Percentiles rank a stretch among this genome's conserved stretches.
phyloP scores from a whole-genome alignment of 2,113 vertebrate species.

The Isurus oxyrinchus region DNA sequence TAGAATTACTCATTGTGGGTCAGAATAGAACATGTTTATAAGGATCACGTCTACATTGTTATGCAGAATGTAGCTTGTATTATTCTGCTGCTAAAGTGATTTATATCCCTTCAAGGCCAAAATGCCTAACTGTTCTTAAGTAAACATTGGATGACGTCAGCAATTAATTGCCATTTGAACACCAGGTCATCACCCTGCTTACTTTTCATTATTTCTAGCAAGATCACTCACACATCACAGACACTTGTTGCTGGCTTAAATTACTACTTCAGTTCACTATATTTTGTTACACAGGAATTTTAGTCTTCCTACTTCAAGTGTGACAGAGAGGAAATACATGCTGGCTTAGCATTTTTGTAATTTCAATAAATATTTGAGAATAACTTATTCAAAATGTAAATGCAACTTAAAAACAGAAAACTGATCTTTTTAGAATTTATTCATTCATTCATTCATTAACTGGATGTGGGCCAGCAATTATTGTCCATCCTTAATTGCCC shows the following conservation, averaged over 20 bases:
- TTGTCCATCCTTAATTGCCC: not conserved
- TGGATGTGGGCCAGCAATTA: not conserved
- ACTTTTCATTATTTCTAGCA: not conserved
- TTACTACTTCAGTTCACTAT: not conserved
- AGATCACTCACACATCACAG: not conserved
- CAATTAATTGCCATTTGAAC: not conserved
- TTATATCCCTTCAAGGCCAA: not conserved
- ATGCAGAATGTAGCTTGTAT: not conserved
- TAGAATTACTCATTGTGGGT: not conserved
- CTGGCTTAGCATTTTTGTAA: not conserved
- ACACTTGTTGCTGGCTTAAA: not conserved
- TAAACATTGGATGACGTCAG: not conserved
- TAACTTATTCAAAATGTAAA: not conserved
- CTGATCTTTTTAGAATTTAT: not conserved
- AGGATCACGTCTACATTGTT: not conserved
- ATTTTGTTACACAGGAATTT: not conserved
- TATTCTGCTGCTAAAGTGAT: not conserved
- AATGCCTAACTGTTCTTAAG: not conserved
- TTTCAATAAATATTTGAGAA: not conserved
- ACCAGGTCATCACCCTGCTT: not conserved
- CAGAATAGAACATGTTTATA: not conserved
- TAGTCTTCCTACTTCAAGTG: not conserved
- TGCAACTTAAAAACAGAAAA: not conserved
- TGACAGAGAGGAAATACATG: not conserved
- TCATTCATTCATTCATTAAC: not conserved